phyloP scores from a whole-genome alignment of 2,888 invertebrate species.

The Leucoma salicis region DNA sequence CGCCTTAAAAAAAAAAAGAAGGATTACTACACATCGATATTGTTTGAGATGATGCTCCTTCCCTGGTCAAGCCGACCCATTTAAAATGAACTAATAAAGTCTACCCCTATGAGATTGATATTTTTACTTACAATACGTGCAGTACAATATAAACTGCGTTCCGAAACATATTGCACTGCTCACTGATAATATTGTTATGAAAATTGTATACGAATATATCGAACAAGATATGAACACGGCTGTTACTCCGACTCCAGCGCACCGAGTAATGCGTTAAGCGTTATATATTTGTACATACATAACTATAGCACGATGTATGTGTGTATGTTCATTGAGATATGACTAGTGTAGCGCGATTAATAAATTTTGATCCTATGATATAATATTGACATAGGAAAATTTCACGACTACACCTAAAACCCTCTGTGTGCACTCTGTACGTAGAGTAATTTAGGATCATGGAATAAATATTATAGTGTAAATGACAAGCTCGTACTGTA shows the following conservation, averaged over 20 bases:
- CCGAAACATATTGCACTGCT: conserved; percentile 3
- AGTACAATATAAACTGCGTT: conserved; percentile 9
- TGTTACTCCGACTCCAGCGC: neutral
- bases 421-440: too few species aligned
- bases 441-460: too few species aligned
- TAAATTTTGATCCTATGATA: conserved; percentile 3
- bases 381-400: neutral
- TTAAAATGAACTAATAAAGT: too few species aligned
- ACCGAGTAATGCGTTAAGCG: neutral
- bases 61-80: too few species aligned
- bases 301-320: neutral
- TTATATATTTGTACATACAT: neutral
- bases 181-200: neutral
- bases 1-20: too few species aligned
- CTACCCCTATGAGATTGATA: too few species aligned
- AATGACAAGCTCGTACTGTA: too few species aligned
- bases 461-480: too few species aligned
- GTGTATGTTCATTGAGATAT: conserved; percentile 1
- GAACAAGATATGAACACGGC: neutral
- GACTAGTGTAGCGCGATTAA: conserved; percentile 1
- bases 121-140: conserved; percentile 14
- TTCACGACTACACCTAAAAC: too few species aligned
- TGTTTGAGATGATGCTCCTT: too few species aligned
- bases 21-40: too few species aligned
- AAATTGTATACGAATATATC: neutral